phyloP scores from a whole-genome alignment of 2,113 vertebrate genomes.

The Neodontobutis hainanensis region DNA sequence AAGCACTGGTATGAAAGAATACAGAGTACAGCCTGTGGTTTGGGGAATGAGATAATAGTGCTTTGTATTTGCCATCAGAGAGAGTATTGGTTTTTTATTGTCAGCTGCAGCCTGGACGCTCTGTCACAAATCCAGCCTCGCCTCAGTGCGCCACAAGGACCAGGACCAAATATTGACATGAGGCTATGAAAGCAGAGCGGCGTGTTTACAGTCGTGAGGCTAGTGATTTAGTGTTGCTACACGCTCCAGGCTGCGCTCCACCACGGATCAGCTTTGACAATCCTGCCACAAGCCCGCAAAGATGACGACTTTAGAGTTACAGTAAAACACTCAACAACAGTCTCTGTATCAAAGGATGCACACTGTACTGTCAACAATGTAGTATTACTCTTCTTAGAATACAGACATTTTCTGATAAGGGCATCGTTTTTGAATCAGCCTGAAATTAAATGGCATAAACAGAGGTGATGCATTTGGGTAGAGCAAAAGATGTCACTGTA shows the following conservation, averaged over 20 bases:
- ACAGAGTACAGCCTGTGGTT: conserved; percentile 23
- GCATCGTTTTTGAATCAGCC: no score
- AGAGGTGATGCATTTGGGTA: no score
- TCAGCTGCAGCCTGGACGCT: conserved; percentile 30
- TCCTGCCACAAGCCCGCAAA: not conserved
- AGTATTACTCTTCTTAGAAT: no score
- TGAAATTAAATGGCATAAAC: no score
- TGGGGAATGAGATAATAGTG: conserved; percentile 34
- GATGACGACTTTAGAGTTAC: not conserved
- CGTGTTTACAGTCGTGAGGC: conserved; percentile 40
- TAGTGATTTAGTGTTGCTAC: conserved; percentile 35
- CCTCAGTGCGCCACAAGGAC: conserved; percentile 54
- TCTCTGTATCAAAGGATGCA: no score
- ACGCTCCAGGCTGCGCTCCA: conserved; percentile 10
- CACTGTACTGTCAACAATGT: no score
- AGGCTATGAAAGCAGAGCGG: conserved; percentile 29
- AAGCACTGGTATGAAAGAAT: not conserved
- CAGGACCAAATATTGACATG: conserved; percentile 60
- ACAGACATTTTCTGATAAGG: no score
- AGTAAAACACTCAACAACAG: not conserved
- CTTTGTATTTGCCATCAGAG: conserved; percentile 41
- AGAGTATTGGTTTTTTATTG: conserved; percentile 16
- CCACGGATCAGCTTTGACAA: not conserved
- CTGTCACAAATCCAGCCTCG: conserved; percentile 36
- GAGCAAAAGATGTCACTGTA: no score